A percentile compares a stretch with the other conserved stretches of the same genome.
These are phyloP conservation scores for Hesperophylax magnus DNA, from an alignment of 1,140 invertebrate species.

Conservation along the genomic window DNA sequence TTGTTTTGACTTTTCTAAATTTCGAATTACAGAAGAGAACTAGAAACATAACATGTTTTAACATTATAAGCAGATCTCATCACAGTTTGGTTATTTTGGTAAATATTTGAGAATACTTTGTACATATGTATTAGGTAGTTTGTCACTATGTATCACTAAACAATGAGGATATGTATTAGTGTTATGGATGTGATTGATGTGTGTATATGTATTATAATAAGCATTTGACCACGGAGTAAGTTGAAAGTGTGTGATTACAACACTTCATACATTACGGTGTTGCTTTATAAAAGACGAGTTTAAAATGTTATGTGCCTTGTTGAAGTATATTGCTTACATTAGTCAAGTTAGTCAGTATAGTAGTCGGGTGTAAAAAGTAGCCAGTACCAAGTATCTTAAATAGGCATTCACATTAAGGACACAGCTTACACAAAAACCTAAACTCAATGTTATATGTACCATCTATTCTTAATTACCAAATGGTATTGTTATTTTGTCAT, in stretches of 20 bases:
- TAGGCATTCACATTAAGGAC: slow-evolving; percentile 35
- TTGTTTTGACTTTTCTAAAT: no score
- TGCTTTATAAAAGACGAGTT: slow-evolving; percentile 57
- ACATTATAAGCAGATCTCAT: no score
- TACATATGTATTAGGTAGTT: no score
- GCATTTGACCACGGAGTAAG: slow-evolving; percentile 46
- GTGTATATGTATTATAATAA: slow-evolving; percentile 31
- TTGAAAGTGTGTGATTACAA: slow-evolving; percentile 48
- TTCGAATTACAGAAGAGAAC: no score
- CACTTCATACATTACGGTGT: slow-evolving; percentile 47
- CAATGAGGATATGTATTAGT: background rate
- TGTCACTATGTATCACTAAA: background rate
- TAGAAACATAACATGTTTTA: no score
- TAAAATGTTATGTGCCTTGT: slow-evolving; percentile 58
- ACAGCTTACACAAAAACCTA: slow-evolving; percentile 44
- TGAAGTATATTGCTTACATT: slow-evolving; percentile 56
- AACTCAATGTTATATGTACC: slow-evolving; percentile 37
- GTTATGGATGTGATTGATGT: no score
- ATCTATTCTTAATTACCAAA: slow-evolving; percentile 1
- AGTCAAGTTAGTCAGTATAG: slow-evolving; percentile 39
- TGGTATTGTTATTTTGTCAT: background rate
- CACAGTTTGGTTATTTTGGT: no score
- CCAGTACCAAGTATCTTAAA: slow-evolving; percentile 35
- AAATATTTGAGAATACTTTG: no score
- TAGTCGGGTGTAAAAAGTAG: slow-evolving; percentile 52